phyloP scores from a whole-genome alignment of 2,797 vertebrate species.

The Rhyacichthys aspro region DNA sequence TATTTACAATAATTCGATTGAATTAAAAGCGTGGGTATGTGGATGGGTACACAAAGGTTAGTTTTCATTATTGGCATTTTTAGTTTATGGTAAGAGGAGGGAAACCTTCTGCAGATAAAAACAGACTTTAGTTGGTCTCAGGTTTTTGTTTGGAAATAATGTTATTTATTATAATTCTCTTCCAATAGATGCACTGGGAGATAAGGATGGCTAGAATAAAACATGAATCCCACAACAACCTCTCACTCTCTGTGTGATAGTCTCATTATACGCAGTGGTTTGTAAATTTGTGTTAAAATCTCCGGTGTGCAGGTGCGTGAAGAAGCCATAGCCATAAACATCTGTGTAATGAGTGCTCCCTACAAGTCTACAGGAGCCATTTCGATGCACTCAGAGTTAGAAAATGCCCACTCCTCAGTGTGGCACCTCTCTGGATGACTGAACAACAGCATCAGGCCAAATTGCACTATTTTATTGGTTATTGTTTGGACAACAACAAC shows the following conservation, averaged over 20 bases:
- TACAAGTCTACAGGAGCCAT: conserved; percentile 10
- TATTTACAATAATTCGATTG: too few species aligned
- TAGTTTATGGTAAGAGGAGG: too few species aligned
- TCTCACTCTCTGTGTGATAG: neutral
- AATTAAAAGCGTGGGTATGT: too few species aligned
- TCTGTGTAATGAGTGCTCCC: conserved; percentile 16
- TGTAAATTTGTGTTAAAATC: conserved; percentile 1
- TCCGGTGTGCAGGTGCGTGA: neutral
- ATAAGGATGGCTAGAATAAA: too few species aligned
- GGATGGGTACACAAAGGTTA: too few species aligned
- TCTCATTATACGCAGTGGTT: neutral
- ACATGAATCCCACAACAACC: neutral
- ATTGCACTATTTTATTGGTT: conserved; percentile 9
- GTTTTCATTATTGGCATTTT: too few species aligned
- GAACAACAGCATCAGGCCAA: conserved; percentile 16
- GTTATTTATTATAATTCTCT: too few species aligned
- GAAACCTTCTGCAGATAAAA: too few species aligned
- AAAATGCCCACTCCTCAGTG: too few species aligned
- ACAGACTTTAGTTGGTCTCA: too few species aligned
- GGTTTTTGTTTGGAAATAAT: too few species aligned
- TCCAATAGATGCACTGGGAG: too few species aligned
- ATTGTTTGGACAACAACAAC: conserved; percentile 19
- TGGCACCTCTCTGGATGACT: conserved; percentile 29
- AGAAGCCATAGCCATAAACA: conserved; percentile 11
- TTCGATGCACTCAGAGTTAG: conserved; percentile 20